Percentiles rank a stretch among this genome's conserved stretches.
Evolutionary conservation across 2,797 vertebrate species (phyloP).

Genomic region (Bradypus variegatus): DNA sequence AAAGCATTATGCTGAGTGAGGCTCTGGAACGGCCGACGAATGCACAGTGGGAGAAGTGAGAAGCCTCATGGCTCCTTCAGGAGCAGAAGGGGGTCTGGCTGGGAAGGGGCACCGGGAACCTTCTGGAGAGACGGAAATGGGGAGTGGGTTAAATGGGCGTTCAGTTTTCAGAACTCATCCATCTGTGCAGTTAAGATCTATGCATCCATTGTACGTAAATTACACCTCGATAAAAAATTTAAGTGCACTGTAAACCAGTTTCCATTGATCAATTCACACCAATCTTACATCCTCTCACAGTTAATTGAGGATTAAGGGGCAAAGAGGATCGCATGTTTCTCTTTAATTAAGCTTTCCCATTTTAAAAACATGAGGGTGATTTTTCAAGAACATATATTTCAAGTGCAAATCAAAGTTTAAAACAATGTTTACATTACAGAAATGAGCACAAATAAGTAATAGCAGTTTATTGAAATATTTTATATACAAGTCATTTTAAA

Average conservation of each 20-base stretch:
- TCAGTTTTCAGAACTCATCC: neutral
- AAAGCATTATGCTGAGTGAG: neutral
- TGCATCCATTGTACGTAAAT: neutral
- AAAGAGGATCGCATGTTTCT: neutral
- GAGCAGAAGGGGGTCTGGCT: neutral
- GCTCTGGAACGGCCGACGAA: neutral
- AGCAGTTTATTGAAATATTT: neutral
- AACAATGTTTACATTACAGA: neutral
- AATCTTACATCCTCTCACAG: no score
- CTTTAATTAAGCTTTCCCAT: neutral
- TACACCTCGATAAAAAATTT: neutral
- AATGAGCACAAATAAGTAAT: neutral
- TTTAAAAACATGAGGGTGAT: neutral
- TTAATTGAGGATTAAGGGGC: neutral
- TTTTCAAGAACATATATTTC: neutral
- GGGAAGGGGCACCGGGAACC: neutral
- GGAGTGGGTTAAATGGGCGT: neutral
- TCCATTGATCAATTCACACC: slow-evolving; percentile 7
- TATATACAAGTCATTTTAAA: neutral
- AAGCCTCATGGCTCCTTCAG: neutral
- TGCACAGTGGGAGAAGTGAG: neutral
- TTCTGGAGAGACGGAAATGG: neutral
- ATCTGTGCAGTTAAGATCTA: neutral
- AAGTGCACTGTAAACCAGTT: neutral
- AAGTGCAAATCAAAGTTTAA: slow-evolving; percentile 16